Evolutionary conservation across 2,888 invertebrate genomes (phyloP), one percentile per base, ranked within the genome.

Genomic region (Saturnia japonica): DNA sequence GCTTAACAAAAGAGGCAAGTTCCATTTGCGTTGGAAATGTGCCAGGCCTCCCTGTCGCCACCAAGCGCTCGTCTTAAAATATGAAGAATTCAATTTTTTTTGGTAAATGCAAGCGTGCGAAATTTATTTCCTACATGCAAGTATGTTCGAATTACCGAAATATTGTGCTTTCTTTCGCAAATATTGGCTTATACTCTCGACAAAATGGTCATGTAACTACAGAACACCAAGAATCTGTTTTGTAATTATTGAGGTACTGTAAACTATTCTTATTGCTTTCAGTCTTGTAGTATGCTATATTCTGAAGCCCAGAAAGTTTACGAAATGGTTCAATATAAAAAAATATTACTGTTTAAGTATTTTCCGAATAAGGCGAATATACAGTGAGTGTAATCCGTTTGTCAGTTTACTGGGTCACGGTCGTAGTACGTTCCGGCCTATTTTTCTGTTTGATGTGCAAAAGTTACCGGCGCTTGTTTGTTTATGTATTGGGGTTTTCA

Each of bases 21-120:
- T 84, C 86, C 87, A 91, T 89, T 90, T 87, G 85, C 84, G 83
- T 91, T 92, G 92, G 92, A 88, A 80, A 73, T 28, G 70, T 88
- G 91, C 92, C 92, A 91, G 83, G 74, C 74, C 76, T 82, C 82
- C 83, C 84, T 84, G 85, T 85, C 80, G 81, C 78, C 79, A 78
- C 78, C 81, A 77, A 78, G 77, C 77, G 78, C 74, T 75, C 76
- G 77, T 76, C 80, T 74, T n/a, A 76, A 64, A 68, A 68, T 67
- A 69, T 54, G 67, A 28, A 60, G 14, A 60, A 25, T 28, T 60
- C 3, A 11, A 25, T 60, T 28, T 60, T 51, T 34, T 34, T 60
- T 60, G 57, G 28, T 60, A 6, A 60, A 25, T 25, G 1, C 28
- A 28, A 28, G 28, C 28, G 6, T 7, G 47, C 16, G 47, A 28